Evolutionary conservation across 2,888 invertebrate genomes (phyloP), one percentile per base, ranked within the genome.

Genomic region (Scaptodrosophila latifasciaeformis): DNA sequence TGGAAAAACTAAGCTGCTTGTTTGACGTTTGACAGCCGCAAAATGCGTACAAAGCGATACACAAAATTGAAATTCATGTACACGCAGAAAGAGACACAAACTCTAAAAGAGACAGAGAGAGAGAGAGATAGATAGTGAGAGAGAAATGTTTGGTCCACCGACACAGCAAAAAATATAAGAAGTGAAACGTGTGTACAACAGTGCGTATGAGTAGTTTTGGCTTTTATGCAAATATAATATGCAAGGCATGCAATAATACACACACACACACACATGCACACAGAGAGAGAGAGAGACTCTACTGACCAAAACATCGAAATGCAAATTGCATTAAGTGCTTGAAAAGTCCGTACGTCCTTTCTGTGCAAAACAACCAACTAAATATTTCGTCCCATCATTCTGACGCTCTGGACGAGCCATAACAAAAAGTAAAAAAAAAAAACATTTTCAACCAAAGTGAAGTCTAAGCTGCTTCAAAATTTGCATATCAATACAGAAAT

Each of bases 41-140:
- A 62, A 13, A 18, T 37, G 17, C 34, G 42, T n/a, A 21, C 19
- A 19, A 42, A n/a, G 42, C 24, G 21, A 10, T 10, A 18, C 6
- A 54, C 61, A 59, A 70, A 70, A 80, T 68, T 70, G 62, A 80
- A 80, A 77, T 72, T 65, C 77, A 77, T n/a, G n/a, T 72, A 58
- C 62, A 54, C 50, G 34, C 48, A 30, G 15, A 31, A 24, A 9
- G 42, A 10, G 27, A 45, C 39, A 43, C 37, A 48, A 37, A 44
- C 6, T 31, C 9, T 15, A 47, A 47, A 43, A 51, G 46, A 51
- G 49, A 48, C 56, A 53, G 45, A 53, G 27, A 40, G 49, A 45
- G 30, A 27, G 44, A 21, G 54, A 40, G 18, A 3, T 24, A 30
- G 15, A 30, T 43, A 43, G 34, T 46, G 45, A 55, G n/a, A 12